Evolutionary conservation across 2,797 vertebrate genomes (phyloP).

Genomic region (Nyctalus aviator): DNA sequence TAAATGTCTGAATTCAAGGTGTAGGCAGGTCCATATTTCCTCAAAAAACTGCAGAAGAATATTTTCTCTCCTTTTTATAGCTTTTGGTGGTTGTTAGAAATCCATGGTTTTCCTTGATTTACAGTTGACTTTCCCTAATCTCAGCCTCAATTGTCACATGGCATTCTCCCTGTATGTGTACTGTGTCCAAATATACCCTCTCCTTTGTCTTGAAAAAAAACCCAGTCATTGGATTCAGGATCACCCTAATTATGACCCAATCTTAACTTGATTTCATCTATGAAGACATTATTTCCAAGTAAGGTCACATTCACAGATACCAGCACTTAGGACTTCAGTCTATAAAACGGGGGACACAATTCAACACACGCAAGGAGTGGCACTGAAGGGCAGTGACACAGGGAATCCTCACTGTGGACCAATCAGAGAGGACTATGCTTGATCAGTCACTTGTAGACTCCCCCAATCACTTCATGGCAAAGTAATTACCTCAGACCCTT

Average conservation of each 20-base stretch:
- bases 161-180: not conserved
- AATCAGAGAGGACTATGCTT: not conserved
- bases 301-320: not conserved
- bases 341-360: not conserved
- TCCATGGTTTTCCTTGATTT: not conserved
- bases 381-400: not conserved
- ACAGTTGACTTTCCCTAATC: not conserved
- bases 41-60: not conserved
- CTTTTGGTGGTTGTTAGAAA: not conserved
- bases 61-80: not conserved
- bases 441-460: not conserved
- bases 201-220: not conserved
- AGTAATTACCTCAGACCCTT: not conserved
- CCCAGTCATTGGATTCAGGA: not conserved
- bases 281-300: not conserved
- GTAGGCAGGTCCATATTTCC: not conserved
- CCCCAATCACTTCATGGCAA: not conserved
- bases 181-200: not conserved
- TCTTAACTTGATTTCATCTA: not conserved
- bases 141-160: not conserved
- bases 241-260: not conserved
- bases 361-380: not conserved
- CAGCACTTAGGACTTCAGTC: not conserved
- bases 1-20: not conserved
- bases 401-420: accelerated